Conservation (phyloP, 2,888 invertebrate species). For the Heliconius ethilla region DNA sequence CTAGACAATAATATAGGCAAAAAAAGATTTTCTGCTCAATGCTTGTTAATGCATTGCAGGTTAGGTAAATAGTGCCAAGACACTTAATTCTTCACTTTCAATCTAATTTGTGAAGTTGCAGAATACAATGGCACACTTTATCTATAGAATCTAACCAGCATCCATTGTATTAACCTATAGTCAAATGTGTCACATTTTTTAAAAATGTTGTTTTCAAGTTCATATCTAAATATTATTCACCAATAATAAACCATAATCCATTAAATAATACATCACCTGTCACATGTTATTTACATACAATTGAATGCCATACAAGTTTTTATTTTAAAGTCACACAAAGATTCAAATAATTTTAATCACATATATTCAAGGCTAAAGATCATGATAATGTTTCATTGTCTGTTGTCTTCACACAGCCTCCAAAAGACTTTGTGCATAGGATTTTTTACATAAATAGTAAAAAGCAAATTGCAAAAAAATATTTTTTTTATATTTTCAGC, state of each 20-base stretch:
- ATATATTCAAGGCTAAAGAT: conserved; percentile 39
- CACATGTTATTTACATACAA: conserved; percentile 34
- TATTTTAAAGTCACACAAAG: conserved; percentile 33
- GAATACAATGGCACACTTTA: no score
- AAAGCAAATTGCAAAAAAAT: neutral
- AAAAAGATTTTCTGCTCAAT: no score
- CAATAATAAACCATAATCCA: neutral
- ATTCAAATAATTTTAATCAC: conserved; percentile 40
- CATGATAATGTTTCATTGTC: conserved; percentile 41
- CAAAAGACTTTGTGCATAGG: conserved; percentile 3
- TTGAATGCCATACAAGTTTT: conserved; percentile 35
- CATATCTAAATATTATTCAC: neutral
- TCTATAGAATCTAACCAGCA: no score
- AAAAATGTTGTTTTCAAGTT: no score
- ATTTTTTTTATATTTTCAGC: neutral
- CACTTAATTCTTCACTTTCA: no score
- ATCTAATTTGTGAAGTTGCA: no score
- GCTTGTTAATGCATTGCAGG: no score
- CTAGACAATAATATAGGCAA: no score
- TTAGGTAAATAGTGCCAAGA: no score
- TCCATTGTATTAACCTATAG: no score
- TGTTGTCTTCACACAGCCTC: conserved; percentile 27
- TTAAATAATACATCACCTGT: conserved; percentile 13
- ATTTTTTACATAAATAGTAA: neutral
- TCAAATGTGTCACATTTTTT: no score